These are phyloP conservation scores for Lophotriccus pileatus DNA, from an alignment of 2,797 vertebrate species.

Conservation along the genomic window DNA sequence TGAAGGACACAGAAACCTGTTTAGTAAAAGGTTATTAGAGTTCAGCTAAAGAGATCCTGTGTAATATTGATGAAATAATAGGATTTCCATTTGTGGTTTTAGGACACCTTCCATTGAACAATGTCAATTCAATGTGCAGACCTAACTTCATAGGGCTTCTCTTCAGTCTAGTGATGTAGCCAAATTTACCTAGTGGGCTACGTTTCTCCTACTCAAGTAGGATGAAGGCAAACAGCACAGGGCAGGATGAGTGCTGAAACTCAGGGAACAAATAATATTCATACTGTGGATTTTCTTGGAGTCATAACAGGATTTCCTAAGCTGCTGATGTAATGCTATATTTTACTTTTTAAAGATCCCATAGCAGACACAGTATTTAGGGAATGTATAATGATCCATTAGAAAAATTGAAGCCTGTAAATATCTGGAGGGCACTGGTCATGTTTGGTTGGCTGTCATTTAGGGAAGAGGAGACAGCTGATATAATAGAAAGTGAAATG, in stretches of 20 bases:
- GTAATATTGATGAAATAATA: neutral
- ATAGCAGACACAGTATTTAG: neutral
- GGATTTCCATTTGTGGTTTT: neutral
- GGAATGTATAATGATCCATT: neutral
- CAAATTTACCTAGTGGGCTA: neutral
- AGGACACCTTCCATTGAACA: accelerated
- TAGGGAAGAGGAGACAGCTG: neutral
- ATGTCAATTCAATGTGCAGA: neutral
- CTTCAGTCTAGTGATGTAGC: neutral
- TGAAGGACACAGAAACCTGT: neutral
- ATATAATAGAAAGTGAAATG: neutral
- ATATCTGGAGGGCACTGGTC: neutral
- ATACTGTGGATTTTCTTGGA: neutral
- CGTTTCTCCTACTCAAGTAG: neutral
- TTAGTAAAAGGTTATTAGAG: neutral
- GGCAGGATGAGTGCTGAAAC: neutral
- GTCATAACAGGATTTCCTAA: neutral
- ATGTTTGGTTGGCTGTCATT: neutral
- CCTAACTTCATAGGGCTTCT: neutral
- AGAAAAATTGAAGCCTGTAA: neutral
- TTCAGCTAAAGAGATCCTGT: neutral
- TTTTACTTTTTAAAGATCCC: neutral
- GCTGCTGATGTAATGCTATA: neutral
- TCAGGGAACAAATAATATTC: neutral
- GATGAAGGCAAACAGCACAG: accelerated